phyloP scores from a whole-genome alignment of 2,888 invertebrate genomes.

The Hypena proboscidalis region DNA sequence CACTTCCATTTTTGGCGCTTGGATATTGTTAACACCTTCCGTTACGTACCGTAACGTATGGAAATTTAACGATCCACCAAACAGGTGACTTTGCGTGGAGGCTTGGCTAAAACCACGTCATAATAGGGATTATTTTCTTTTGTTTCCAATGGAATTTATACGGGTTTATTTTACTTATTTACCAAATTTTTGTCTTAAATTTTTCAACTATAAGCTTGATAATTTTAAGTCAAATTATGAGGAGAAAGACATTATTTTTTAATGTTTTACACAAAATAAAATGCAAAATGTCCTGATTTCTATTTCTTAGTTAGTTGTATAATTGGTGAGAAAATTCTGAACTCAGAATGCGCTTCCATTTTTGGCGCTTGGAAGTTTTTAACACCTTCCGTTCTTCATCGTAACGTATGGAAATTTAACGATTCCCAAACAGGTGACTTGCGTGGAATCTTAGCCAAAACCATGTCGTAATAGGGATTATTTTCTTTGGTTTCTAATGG shows the following conservation, averaged over 20 bases:
- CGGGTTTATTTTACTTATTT: no score
- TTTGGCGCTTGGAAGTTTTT: conserved; percentile 26
- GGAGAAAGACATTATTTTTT: no score
- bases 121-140: conserved; percentile 11
- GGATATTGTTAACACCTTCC: conserved; percentile 45
- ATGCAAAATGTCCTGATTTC: no score
- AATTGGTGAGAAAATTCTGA: no score
- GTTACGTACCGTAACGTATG: conserved; percentile 41
- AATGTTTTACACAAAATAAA: no score
- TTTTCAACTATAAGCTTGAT: no score
- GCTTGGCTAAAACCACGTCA: conserved; percentile 8
- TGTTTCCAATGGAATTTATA: conserved; percentile 18
- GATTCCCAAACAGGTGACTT: conserved; percentile 35
- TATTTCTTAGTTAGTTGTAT: no score
- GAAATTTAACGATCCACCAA: conserved; percentile 45
- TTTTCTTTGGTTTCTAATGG: conserved; percentile 15
- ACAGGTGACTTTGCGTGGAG: conserved; percentile 28
- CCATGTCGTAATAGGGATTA: conserved; percentile 10
- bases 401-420: conserved; percentile 51
- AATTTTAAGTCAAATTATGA: no score
- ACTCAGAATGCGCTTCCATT: background rate
- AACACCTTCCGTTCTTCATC: conserved; percentile 39
- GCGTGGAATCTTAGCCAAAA: conserved; percentile 7
- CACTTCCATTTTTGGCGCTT: background rate
- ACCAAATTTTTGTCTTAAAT: no score